Conservation (phyloP, 2,113 vertebrate species). For the Phrynosoma platyrhinos region DNA sequence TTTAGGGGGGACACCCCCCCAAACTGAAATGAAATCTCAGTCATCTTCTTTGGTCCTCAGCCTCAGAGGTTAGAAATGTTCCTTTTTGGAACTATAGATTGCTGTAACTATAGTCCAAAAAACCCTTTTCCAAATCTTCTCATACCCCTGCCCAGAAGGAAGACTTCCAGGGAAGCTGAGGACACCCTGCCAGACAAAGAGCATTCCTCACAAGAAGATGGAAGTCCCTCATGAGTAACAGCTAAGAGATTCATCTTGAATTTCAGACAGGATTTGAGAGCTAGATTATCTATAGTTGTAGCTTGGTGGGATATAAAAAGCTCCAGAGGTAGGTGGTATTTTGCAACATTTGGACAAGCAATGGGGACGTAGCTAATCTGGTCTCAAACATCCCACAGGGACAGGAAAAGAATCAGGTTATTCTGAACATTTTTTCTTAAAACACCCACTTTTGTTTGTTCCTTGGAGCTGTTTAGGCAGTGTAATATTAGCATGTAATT, state of each 20-base stretch:
- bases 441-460: slow-evolving; percentile 1
- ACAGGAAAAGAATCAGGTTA: background rate
- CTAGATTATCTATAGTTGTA: background rate
- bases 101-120: too few relatives aligned
- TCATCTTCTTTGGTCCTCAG: too few relatives aligned
- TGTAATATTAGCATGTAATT: background rate
- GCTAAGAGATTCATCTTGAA: background rate
- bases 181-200: background rate
- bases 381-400: background rate
- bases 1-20: too few relatives aligned
- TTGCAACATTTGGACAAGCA: background rate
- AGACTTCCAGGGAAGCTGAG: background rate
- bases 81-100: background rate
- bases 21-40: too few relatives aligned
- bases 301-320: background rate
- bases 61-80: background rate
- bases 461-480: slow-evolving; percentile 28
- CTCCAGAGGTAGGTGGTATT: background rate
- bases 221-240: background rate
- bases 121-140: background rate
- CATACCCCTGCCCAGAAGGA: background rate
- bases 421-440: slow-evolving; percentile 1
- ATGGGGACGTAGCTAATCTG: background rate
- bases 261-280: background rate
- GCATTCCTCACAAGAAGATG: background rate